Conservation (phyloP, 2,888 invertebrate species). For the Patella ulyssiponensis region DNA sequence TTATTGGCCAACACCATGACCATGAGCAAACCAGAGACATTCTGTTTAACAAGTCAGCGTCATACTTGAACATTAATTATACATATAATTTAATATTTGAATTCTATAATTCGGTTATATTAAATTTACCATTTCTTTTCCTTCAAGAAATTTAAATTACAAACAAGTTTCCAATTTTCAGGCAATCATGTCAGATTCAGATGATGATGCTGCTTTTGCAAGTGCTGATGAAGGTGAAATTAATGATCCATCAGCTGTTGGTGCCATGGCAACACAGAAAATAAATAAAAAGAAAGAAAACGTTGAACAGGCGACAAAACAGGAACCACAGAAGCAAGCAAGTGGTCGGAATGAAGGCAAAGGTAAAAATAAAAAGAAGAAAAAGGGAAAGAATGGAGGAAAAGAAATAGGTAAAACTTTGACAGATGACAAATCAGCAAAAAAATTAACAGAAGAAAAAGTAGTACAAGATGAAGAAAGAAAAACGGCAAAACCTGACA, state of each 20-base stretch:
- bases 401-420: slow-evolving; percentile 10
- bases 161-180: not conserved
- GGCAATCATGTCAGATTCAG: slow-evolving; percentile 59
- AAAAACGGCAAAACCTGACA: not conserved
- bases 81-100: too few relatives aligned
- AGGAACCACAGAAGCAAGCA: slow-evolving; percentile 2
- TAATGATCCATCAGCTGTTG: slow-evolving; percentile 11
- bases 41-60: too few relatives aligned
- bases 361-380: slow-evolving; percentile 18
- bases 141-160: too few relatives aligned
- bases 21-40: too few relatives aligned
- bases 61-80: too few relatives aligned
- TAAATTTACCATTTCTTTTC: too few relatives aligned
- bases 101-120: too few relatives aligned
- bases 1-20: too few relatives aligned
- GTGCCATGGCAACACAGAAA: slow-evolving; percentile 17
- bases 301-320: not conserved
- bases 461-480: not conserved
- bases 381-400: slow-evolving; percentile 2
- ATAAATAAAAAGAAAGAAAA: slow-evolving; percentile 13
- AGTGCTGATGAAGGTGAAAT: slow-evolving; percentile 69
- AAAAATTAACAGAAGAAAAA: slow-evolving; percentile 13
- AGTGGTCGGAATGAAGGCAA: not conserved
- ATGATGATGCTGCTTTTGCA: slow-evolving; percentile 64
- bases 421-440: slow-evolving; percentile 17